These are phyloP conservation scores for Eilema depressum DNA, from an alignment of 2,888 invertebrate species.

Conservation along the genomic window DNA sequence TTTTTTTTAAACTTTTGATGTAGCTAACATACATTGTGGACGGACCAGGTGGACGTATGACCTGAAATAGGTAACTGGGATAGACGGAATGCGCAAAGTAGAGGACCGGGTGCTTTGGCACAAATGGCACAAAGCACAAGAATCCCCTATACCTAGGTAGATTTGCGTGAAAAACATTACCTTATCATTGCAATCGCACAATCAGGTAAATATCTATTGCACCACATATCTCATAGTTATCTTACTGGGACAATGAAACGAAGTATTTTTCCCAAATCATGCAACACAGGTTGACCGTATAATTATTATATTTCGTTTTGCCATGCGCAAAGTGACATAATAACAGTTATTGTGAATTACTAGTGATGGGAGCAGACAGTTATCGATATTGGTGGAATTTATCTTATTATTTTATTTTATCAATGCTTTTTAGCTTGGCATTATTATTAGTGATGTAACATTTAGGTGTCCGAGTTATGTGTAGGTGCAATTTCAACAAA, in stretches of 20 bases:
- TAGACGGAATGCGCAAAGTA: too few relatives aligned
- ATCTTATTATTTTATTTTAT: neutral
- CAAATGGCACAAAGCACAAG: too few relatives aligned
- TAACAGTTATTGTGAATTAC: slow-evolving; percentile 45
- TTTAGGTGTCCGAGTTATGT: neutral
- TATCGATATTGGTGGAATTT: slow-evolving; percentile 24
- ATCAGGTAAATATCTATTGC: neutral
- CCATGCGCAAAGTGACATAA: slow-evolving; percentile 44
- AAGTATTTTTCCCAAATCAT: slow-evolving; percentile 31
- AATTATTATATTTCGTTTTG: slow-evolving; percentile 45
- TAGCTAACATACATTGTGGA: too few relatives aligned
- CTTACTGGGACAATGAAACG: neutral
- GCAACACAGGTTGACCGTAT: slow-evolving; percentile 26
- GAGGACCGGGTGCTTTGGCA: too few relatives aligned
- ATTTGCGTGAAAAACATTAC: neutral
- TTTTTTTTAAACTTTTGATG: too few relatives aligned
- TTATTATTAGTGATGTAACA: neutral
- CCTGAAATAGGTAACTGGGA: too few relatives aligned
- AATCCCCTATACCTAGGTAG: neutral
- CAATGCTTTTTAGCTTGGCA: neutral
- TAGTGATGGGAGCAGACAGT: slow-evolving; percentile 27
- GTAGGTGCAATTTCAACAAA: neutral
- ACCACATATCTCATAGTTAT: slow-evolving; percentile 3
- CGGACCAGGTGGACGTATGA: too few relatives aligned
- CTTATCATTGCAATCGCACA: neutral